Evolutionary conservation across 2,113 vertebrate genomes (phyloP).

Genomic region (Bothrops jararaca): DNA sequence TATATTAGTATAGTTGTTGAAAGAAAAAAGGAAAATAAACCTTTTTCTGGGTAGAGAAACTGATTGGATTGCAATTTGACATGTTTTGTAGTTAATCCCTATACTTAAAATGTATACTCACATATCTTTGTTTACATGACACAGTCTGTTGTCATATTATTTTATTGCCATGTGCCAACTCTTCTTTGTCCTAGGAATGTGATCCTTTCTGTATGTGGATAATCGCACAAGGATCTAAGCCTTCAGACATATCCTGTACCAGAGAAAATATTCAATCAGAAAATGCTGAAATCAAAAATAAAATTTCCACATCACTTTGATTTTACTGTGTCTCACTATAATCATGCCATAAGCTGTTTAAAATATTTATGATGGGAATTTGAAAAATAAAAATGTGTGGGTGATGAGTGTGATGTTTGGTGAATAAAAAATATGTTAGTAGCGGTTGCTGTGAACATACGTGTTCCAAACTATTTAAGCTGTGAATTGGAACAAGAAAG

Average conservation of each 20-base stretch:
- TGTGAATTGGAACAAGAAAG: conserved; percentile 12
- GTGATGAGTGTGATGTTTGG: conserved; percentile 18
- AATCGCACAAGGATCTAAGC: not conserved
- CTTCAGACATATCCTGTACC: not conserved
- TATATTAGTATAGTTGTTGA: not conserved
- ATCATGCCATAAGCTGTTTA: conserved; percentile 34
- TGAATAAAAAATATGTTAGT: conserved; percentile 30
- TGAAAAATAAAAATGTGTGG: conserved; percentile 48
- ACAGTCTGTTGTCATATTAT: not conserved
- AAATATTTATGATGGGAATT: conserved; percentile 51
- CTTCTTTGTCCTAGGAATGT: not conserved
- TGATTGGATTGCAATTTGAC: not conserved
- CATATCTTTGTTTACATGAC: not conserved
- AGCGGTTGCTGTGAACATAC: conserved; percentile 15
- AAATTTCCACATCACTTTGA: conserved; percentile 20
- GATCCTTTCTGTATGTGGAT: too few relatives aligned
- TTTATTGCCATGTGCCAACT: not conserved
- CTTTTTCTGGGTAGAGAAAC: not conserved
- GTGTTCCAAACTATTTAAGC: conserved; percentile 1
- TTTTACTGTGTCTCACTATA: not conserved
- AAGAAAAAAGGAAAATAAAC: not conserved
- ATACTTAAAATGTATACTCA: not conserved
- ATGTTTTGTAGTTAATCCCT: not conserved
- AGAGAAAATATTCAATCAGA: not conserved
- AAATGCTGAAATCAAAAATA: conserved; percentile 9